Conservation (phyloP, 1,140 invertebrate species). For the Cataglyphis hispanica region DNA sequence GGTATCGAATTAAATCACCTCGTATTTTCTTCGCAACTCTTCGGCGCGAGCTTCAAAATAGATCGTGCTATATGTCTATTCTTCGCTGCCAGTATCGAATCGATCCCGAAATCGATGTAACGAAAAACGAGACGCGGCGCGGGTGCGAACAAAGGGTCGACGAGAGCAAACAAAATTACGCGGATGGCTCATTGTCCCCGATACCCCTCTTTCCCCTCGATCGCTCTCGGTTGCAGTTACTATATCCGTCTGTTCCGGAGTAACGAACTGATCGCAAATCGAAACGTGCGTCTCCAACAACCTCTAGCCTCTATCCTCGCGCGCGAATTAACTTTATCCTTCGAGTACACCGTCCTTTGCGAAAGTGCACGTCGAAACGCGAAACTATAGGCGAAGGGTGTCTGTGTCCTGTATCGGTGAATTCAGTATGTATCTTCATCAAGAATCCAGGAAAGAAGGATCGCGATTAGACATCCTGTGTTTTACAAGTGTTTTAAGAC, state of each 20-base stretch:
- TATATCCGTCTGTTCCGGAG: conserved; percentile 33
- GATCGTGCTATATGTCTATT: conserved; percentile 11
- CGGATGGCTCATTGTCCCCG: conserved; percentile 44
- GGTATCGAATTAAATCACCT: conserved; percentile 53
- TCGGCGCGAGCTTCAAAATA: conserved; percentile 39
- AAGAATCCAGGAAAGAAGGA: not conserved
- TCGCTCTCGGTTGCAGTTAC: conserved; percentile 31
- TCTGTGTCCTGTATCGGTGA: conserved; percentile 9
- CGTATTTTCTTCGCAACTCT: conserved; percentile 35
- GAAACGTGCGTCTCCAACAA: conserved; percentile 41
- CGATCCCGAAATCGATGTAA: conserved; percentile 49
- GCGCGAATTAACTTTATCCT: conserved; percentile 47
- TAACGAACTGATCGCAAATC: conserved; percentile 64
- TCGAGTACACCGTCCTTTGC: not conserved
- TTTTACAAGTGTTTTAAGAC: not conserved
- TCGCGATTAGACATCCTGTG: not conserved
- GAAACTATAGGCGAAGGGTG: conserved; percentile 8
- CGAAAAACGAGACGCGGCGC: conserved; percentile 42
- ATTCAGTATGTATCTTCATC: not conserved
- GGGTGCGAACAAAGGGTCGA: conserved; percentile 53
- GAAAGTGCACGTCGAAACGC: conserved; percentile 35
- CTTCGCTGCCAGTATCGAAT: conserved; percentile 19
- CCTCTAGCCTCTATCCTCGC: not conserved
- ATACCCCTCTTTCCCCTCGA: not conserved
- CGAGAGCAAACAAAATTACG: conserved; percentile 60